Conservation (phyloP, 2,113 vertebrate genomes). For the Pseudorhombus dupliciocellatus region DNA sequence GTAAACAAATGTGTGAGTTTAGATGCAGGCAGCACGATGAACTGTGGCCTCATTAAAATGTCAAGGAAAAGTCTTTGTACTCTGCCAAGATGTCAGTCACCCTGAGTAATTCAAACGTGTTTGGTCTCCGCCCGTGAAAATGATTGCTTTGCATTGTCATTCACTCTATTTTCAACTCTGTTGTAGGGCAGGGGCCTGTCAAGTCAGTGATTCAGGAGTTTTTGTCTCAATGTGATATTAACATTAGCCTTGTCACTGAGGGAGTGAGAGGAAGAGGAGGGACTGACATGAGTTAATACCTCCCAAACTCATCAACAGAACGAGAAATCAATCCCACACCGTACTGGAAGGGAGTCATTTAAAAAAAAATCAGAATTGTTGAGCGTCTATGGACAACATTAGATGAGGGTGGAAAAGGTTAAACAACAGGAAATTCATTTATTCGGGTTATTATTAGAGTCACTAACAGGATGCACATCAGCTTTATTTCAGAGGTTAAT, state of each 20-base stretch:
- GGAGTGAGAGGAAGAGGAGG: not conserved
- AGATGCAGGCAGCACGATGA: slow-evolving; percentile 9
- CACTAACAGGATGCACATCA: too few species aligned
- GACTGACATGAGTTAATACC: not conserved
- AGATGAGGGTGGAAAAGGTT: too few species aligned
- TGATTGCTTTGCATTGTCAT: slow-evolving; percentile 1
- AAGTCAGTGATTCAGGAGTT: slow-evolving; percentile 26
- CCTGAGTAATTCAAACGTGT: slow-evolving; percentile 12
- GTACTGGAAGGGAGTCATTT: too few species aligned
- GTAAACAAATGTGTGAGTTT: slow-evolving; percentile 16
- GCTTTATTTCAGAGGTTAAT: slow-evolving; percentile 34
- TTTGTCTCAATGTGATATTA: slow-evolving; percentile 15
- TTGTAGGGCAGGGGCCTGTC: not conserved
- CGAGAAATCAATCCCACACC: too few species aligned
- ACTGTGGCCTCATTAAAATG: slow-evolving; percentile 16
- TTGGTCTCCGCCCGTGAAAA: slow-evolving; percentile 16
- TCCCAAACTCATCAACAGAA: too few species aligned
- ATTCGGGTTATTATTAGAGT: too few species aligned
- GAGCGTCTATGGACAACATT: too few species aligned
- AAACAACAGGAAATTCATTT: too few species aligned
- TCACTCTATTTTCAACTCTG: not conserved
- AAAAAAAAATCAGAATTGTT: too few species aligned
- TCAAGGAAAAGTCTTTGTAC: slow-evolving; percentile 16
- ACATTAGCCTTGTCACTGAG: not conserved
- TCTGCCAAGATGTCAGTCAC: slow-evolving; percentile 31